A percentile compares a stretch with the other conserved stretches of the same genome.
Conservation (phyloP, 2,888 invertebrate genomes). For the Drosophila sordidapex region DNA sequence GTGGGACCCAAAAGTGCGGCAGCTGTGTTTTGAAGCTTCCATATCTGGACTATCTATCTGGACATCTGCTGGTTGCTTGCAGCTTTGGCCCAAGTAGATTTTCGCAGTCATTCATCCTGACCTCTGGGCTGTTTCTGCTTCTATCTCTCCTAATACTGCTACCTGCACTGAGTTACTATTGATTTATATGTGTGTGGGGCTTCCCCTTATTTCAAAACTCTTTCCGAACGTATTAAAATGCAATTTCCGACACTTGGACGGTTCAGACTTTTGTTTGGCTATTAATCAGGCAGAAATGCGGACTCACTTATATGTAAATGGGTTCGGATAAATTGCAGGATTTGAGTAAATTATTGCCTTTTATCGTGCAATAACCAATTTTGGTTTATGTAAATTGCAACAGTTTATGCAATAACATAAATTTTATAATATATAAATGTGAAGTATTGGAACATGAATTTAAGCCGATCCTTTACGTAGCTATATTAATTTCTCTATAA, state of each 20-base stretch:
- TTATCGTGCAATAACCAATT: neutral
- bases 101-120: constrained; percentile 55
- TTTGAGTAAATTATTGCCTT: neutral
- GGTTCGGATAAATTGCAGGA: neutral
- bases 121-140: constrained; percentile 21
- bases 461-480: neutral
- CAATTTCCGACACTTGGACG: constrained; percentile 34
- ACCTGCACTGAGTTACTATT: constrained; percentile 60
- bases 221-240: constrained; percentile 62
- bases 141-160: neutral
- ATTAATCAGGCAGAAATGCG: constrained; percentile 57
- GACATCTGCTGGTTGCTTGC: constrained; percentile 39
- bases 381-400: neutral
- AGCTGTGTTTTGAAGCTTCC: constrained; percentile 6
- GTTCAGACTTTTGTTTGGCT: constrained; percentile 45
- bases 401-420: neutral
- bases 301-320: constrained; percentile 3
- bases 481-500: neutral
- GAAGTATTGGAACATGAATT: neutral
- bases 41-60: constrained; percentile 44
- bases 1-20: constrained; percentile 18
- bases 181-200: constrained; percentile 48
- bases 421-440: constrained; percentile 22
- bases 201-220: neutral
- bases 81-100: constrained; percentile 51